Percentiles rank a stretch among this genome's conserved stretches.
Evolutionary conservation across 2,888 invertebrate species (phyloP).

Genomic region (Aricia artaxerxes): DNA sequence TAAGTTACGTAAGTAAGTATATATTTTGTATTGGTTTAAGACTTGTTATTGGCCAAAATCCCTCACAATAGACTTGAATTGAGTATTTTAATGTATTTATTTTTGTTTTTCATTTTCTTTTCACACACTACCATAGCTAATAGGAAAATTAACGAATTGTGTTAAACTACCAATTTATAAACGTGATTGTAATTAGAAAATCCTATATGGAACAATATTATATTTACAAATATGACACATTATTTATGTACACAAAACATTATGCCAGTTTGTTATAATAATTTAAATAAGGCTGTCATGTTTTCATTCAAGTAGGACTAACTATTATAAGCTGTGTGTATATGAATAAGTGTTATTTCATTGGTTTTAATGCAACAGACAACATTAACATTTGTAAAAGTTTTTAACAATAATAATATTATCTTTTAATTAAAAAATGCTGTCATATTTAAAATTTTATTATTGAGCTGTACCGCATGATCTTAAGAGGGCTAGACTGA

Average conservation of each 20-base stretch:
- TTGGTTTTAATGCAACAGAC: no score
- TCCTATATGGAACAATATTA: neutral
- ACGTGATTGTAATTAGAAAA: neutral
- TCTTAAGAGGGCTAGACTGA: neutral
- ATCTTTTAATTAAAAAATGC: neutral
- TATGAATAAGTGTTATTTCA: neutral
- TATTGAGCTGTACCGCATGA: neutral
- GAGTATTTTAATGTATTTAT: no score
- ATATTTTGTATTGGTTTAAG: no score
- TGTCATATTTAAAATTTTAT: neutral
- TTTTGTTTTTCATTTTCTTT: no score
- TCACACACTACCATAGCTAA: no score
- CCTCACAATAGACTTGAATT: no score
- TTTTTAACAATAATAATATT: no score
- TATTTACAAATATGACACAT: neutral
- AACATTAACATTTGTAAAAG: no score
- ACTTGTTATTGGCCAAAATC: no score
- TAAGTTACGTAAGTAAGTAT: neutral
- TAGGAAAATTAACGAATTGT: neutral
- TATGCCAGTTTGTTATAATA: neutral
- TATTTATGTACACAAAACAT: neutral
- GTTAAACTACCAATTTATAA: neutral
- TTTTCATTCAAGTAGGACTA: neutral
- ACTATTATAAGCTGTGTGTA: neutral
- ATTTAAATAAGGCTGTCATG: neutral